These are phyloP conservation scores for Amniataba percoides DNA, from an alignment of 2,797 vertebrate species.

Conservation along the genomic window DNA sequence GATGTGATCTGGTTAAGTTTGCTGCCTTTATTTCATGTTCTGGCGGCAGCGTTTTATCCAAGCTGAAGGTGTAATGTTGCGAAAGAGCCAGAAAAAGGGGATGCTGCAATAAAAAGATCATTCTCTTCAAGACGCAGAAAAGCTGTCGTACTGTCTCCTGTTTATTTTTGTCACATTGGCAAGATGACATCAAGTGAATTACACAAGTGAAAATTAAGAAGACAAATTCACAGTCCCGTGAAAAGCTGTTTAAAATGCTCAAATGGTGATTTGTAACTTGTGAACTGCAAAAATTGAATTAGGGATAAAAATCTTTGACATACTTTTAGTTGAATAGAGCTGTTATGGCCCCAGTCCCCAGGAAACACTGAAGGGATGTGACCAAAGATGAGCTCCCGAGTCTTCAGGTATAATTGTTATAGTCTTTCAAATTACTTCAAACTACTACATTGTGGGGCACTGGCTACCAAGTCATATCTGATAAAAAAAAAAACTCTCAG, in stretches of 20 bases:
- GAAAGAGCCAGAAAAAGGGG: background rate
- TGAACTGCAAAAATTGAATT: background rate
- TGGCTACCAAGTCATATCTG: constrained; percentile 4
- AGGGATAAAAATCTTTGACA: background rate
- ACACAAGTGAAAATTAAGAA: background rate
- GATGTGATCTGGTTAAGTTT: constrained; percentile 4
- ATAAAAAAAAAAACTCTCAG: background rate
- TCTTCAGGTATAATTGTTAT: background rate
- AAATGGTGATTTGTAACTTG: background rate
- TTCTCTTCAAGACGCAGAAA: background rate
- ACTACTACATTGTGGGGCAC: background rate
- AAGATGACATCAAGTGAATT: background rate
- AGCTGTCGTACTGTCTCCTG: background rate
- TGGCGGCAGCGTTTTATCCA: background rate
- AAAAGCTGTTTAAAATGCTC: background rate
- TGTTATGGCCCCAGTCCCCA: background rate
- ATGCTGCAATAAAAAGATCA: background rate
- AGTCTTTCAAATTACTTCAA: background rate
- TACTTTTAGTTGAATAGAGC: background rate
- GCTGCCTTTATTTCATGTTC: background rate
- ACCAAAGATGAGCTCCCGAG: background rate
- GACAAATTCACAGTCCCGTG: background rate
- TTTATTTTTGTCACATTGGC: background rate
- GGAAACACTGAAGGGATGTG: background rate
- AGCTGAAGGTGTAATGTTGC: constrained; percentile 10